A percentile compares a stretch with the other conserved stretches of the same genome.
phyloP scores from a whole-genome alignment of 2,797 vertebrate genomes.

The Mormyrus proboscirostris region DNA sequence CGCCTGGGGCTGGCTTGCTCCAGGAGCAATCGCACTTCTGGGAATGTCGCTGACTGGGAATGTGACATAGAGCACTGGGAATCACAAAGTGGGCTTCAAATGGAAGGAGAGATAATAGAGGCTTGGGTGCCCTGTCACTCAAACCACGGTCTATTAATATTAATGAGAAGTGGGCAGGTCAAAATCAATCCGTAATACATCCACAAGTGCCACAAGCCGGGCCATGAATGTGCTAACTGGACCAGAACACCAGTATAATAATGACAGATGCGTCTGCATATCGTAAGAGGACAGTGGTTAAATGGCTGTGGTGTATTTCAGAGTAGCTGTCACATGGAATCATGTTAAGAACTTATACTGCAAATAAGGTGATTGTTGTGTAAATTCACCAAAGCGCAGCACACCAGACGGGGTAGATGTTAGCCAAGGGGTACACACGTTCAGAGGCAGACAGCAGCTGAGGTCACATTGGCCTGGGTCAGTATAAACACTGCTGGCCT shows the following conservation, averaged over 20 bases:
- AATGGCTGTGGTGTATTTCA: not conserved
- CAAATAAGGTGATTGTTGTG: not conserved
- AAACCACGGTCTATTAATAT: not conserved
- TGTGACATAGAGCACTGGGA: not conserved
- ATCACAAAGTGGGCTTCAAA: not conserved
- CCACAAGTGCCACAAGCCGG: not conserved
- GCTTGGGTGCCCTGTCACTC: not conserved
- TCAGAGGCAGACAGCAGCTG: not conserved
- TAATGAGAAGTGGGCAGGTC: not conserved
- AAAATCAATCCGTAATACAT: not conserved
- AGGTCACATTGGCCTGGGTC: not conserved
- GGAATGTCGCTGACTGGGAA: not conserved
- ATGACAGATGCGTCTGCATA: not conserved
- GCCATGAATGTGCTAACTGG: not conserved
- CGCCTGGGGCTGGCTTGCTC: not conserved
- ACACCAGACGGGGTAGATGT: not conserved
- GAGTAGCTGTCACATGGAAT: not conserved
- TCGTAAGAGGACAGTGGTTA: not conserved
- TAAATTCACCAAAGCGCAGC: not conserved
- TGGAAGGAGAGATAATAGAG: not conserved
- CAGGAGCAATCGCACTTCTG: not conserved
- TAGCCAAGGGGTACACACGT: not conserved
- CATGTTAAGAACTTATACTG: not conserved
- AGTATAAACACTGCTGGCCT: not conserved
- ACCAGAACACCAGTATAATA: not conserved